Evolutionary conservation across 2,888 invertebrate species (phyloP).

Genomic region (Ctenicera cuprea): DNA sequence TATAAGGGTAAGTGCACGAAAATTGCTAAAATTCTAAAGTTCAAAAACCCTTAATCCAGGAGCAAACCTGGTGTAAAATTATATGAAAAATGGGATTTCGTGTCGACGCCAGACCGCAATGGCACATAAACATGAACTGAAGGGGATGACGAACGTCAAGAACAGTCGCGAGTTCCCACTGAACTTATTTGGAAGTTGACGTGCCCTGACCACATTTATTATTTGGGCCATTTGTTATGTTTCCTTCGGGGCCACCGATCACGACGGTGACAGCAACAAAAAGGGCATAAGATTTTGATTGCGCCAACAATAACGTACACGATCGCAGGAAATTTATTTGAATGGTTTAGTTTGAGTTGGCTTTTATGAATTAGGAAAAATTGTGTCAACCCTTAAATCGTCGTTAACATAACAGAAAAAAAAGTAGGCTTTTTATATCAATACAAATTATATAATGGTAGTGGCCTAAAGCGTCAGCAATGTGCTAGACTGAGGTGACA

Average conservation of each 20-base stretch:
- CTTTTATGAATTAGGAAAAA: too few relatives aligned
- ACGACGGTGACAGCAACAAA: conserved; percentile 26
- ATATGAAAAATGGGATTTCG: conserved; percentile 44
- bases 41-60: conserved; percentile 3
- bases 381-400: too few relatives aligned
- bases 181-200: conserved; percentile 66
- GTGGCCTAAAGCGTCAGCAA: too few relatives aligned
- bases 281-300: conserved; percentile 39
- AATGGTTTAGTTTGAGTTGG: too few relatives aligned
- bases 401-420: too few relatives aligned
- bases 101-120: conserved; percentile 52
- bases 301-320: neutral
- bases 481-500: too few relatives aligned
- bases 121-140: conserved; percentile 51
- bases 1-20: conserved; percentile 4
- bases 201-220: conserved; percentile 67
- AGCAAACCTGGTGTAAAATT: conserved; percentile 43
- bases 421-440: too few relatives aligned
- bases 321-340: neutral
- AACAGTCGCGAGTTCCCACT: conserved; percentile 62
- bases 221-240: conserved; percentile 65
- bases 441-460: too few relatives aligned
- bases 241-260: conserved; percentile 54
- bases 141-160: conserved; percentile 53
- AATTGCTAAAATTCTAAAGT: conserved; percentile 7